Base-by-base conservation (phyloP, 2,888 invertebrate genomes). In the Microctonus hyperodae region DNA sequence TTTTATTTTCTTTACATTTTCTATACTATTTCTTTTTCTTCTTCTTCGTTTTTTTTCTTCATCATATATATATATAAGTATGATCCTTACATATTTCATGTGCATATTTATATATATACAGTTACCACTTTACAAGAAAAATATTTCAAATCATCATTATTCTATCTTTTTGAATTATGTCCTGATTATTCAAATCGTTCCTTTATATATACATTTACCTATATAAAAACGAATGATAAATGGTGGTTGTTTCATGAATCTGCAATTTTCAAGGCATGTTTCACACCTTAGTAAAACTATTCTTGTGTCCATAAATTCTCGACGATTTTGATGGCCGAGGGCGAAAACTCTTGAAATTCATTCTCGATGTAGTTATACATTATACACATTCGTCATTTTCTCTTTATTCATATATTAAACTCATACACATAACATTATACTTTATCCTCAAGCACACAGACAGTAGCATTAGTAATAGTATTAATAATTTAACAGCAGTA, bases 141-240 rank as follows among this genome's bases (percentile, higher is more conserved):
- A 60, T 33, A 65, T 65, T 60, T n/a, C 60, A 23, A 44, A 65
- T 65, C 44, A 65, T 65, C 53, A 65, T 65, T 48, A 65, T 65
- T 37, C 48, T 51, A 60, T 61, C 59, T 40, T 44, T 60, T 65
- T 65, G 65, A 65, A 65, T 65, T 65, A 65, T 60, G 55, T 61
- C 55, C 65, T 65, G 65, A 65, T 65, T 65, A 65, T 65, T 65
- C 65, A 65, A 65, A 65, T 65, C 44, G 55, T 33, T 23, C 44
- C 31, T 4, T 37, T 37, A 37, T n/a, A 37, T n/a, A 37, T n/a
- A 37, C 13, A 37, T n/a, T 13, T 37, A 37, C n/a, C 13, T 37
- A 37, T 37, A 37, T 37, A 37, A n/a, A 16, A 31, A 48, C 31
- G 55, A 56, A 60, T 65, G 65, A 65, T 65, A 65, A 65, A 65